These are phyloP conservation scores for Amphipoea oculea DNA, from an alignment of 2,888 invertebrate genomes.

Conservation along the genomic window DNA sequence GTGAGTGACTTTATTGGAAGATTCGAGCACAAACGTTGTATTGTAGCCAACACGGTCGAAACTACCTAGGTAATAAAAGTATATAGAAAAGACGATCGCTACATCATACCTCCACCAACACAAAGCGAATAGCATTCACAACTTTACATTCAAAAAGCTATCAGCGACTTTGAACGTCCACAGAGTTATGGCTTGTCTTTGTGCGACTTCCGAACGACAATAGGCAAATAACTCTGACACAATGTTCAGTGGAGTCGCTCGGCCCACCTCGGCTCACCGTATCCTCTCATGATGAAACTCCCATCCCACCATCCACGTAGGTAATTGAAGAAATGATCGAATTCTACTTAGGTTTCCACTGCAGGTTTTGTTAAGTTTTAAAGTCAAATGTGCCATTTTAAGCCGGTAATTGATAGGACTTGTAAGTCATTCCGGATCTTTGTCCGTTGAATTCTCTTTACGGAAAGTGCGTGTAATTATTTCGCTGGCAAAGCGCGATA, in stretches of 20 bases:
- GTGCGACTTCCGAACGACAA: constrained; percentile 3
- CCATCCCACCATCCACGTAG: background rate
- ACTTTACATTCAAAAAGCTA: constrained; percentile 8
- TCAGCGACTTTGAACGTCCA: constrained; percentile 5
- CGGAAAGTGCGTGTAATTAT: constrained; percentile 13
- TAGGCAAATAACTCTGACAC: constrained; percentile 11
- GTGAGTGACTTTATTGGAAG: background rate
- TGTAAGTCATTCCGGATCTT: background rate
- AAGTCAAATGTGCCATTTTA: background rate
- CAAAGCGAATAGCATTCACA: constrained; percentile 15
- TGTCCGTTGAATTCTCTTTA: background rate
- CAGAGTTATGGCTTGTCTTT: constrained; percentile 15
- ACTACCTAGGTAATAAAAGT: background rate
- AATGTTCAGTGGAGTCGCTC: background rate
- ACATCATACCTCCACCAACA: background rate
- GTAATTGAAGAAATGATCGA: constrained; percentile 37
- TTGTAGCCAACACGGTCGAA: background rate
- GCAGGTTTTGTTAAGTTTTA: background rate
- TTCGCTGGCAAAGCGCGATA: background rate
- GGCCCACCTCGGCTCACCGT: background rate
- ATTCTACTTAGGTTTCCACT: constrained; percentile 16
- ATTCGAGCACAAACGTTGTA: background rate
- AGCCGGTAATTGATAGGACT: background rate
- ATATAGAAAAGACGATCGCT: background rate
- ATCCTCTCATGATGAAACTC: constrained; percentile 19